Percentiles rank a stretch among this genome's conserved stretches.
phyloP scores from a whole-genome alignment of 2,113 vertebrate species.

The Patagioenas fasciata region DNA sequence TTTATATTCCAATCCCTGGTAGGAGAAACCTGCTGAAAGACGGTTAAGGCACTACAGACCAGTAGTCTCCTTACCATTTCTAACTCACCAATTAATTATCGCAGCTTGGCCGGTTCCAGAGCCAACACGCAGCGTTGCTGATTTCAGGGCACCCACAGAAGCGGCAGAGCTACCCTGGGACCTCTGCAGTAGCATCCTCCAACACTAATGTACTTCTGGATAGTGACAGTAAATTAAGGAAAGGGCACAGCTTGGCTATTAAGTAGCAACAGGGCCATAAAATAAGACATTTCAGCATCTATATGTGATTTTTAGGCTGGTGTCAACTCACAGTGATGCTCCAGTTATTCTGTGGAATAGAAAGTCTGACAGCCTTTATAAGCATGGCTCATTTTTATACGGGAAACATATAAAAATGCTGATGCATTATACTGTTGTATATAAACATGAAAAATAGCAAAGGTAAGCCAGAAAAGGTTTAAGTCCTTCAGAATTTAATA shows the following conservation, averaged over 20 bases:
- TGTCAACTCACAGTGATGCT: conserved; percentile 44
- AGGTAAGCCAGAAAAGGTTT: conserved; percentile 62
- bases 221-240: neutral
- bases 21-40: conserved; percentile 15
- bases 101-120: neutral
- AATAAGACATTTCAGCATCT: conserved; percentile 59
- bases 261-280: conserved; percentile 40
- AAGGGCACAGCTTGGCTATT: conserved; percentile 35
- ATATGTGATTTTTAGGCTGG: conserved; percentile 39
- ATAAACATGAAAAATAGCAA: conserved; percentile 69
- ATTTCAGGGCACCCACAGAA: neutral
- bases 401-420: conserved; percentile 63
- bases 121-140: neutral
- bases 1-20: conserved; percentile 28
- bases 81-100: neutral
- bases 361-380: conserved; percentile 53
- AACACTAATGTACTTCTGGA: neutral
- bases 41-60: neutral
- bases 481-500: conserved; percentile 54
- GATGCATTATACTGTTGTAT: conserved; percentile 61
- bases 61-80: neutral
- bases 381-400: conserved; percentile 57
- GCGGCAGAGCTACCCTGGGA: neutral
- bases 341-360: conserved; percentile 47
- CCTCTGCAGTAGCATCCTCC: neutral